These are phyloP conservation scores for Nothura maculosa DNA, from an alignment of 2,797 vertebrate genomes.

Conservation along the genomic window DNA sequence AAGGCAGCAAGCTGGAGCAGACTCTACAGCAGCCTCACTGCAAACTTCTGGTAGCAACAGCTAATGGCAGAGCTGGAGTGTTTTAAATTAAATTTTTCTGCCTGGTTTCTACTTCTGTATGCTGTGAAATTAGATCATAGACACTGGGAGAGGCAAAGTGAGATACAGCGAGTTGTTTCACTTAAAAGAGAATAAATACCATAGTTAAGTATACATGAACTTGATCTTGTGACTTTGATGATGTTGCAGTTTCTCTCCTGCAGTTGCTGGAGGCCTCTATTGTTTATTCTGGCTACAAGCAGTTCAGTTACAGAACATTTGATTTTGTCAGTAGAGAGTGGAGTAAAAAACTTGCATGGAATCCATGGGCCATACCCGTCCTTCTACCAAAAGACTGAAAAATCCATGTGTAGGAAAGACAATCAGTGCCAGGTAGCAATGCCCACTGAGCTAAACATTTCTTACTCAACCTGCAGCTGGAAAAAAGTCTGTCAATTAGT, in stretches of 20 bases:
- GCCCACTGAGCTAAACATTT: not conserved
- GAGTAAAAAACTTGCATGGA: not conserved
- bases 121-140: not conserved
- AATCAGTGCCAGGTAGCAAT: not conserved
- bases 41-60: fast-evolving
- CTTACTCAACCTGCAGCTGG: not conserved
- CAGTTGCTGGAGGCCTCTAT: not conserved
- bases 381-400: not conserved
- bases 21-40: not conserved
- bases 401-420: not conserved
- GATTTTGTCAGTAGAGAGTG: not conserved
- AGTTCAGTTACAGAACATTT: constrained; percentile 7
- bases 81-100: not conserved
- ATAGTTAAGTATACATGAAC: not conserved
- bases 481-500: not conserved
- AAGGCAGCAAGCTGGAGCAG: not conserved
- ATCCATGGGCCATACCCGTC: not conserved
- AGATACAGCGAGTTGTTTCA: not conserved
- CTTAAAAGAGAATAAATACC: not conserved
- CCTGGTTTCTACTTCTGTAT: not conserved
- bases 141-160: not conserved
- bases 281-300: constrained; percentile 2
- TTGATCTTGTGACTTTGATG: not conserved
- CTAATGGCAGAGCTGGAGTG: not conserved
- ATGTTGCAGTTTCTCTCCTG: not conserved